Evolutionary conservation across 2,797 vertebrate species (phyloP), one percentile per base, ranked within the genome.

Genomic region (Clamator glandarius): DNA sequence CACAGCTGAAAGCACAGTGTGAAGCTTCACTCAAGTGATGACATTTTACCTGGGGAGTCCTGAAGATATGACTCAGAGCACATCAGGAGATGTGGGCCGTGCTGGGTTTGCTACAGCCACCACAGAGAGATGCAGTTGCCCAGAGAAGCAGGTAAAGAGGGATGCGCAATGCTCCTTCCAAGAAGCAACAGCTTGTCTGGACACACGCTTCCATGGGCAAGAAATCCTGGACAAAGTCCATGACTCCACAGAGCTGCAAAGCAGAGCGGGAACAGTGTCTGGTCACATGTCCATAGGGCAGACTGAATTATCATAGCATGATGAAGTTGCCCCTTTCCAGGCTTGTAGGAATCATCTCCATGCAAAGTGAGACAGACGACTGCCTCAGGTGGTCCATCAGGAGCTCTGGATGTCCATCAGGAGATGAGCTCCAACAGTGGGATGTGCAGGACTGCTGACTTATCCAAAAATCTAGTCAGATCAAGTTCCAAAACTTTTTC

Each of bases 11-110:
- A 54, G 10, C 3, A 15, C 18, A 41, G 39, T 64, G 44, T 23
- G 16, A 67, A 63, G 50, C 23, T 21, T 52, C 28, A 41, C 5
- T 0, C 16, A 59, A 42, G 26, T 9, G 12, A 12, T 48, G 63
- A 52, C 10, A 52, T 67, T 81, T 88, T 52, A 81, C 44, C 24
- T 28, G 23, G 13, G 29, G 36, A 48, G 26, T 77, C 41, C 46
- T 41, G 24, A 50, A 72, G 28, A 63, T 0, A 0, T 29, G 8
- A 16, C 28, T 76, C 8, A 1, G 59, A 68, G 18, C 8, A 23
- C 59, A 50, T 39, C 41, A 61, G 70, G 29, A 21, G 20, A n/a
- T 6, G 9, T 15, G 18, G 31, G 33, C 52, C 35, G 19, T 0
- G 0, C 28, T 12, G 16, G 26, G 15, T 66, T 89, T 76, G 55